Evolutionary conservation across 1,140 invertebrate species (phyloP).

Genomic region (Teleopsis dalmanni): DNA sequence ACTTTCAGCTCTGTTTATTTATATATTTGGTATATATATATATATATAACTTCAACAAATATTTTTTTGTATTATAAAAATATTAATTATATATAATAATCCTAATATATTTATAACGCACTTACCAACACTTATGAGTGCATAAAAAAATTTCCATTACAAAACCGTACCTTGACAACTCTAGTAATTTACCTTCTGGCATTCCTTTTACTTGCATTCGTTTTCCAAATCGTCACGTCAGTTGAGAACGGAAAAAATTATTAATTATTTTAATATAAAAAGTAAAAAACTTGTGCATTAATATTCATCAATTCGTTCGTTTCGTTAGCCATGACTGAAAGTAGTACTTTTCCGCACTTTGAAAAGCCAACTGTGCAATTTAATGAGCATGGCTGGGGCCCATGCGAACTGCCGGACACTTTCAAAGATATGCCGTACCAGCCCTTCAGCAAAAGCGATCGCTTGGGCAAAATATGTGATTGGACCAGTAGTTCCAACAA

Average conservation of each 20-base stretch:
- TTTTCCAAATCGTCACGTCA: conserved; percentile 13
- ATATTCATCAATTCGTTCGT: neutral
- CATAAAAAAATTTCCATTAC: too few relatives aligned
- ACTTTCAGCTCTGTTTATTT: too few relatives aligned
- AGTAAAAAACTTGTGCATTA: conserved; percentile 4
- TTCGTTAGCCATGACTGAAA: conserved; percentile 29
- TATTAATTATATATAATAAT: too few relatives aligned
- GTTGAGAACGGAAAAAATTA: neutral
- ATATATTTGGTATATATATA: too few relatives aligned
- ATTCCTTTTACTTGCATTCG: conserved; percentile 7
- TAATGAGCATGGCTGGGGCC: conserved; percentile 78
- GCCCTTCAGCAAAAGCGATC: conserved; percentile 94
- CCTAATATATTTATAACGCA: too few relatives aligned
- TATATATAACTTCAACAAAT: too few relatives aligned
- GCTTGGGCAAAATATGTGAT: conserved; percentile 95
- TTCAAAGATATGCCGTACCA: conserved; percentile 98
- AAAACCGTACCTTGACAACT: too few relatives aligned
- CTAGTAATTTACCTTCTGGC: too few relatives aligned
- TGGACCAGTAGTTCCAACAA: conserved; percentile 94
- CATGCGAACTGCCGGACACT: conserved; percentile 85
- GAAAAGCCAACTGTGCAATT: conserved; percentile 41
- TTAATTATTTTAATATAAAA: conserved; percentile 7
- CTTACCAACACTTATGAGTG: too few relatives aligned
- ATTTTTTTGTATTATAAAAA: too few relatives aligned
- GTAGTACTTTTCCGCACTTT: conserved; percentile 30